These are phyloP conservation scores for Hymenopus coronatus DNA, from an alignment of 2,888 invertebrate species.

Conservation along the genomic window DNA sequence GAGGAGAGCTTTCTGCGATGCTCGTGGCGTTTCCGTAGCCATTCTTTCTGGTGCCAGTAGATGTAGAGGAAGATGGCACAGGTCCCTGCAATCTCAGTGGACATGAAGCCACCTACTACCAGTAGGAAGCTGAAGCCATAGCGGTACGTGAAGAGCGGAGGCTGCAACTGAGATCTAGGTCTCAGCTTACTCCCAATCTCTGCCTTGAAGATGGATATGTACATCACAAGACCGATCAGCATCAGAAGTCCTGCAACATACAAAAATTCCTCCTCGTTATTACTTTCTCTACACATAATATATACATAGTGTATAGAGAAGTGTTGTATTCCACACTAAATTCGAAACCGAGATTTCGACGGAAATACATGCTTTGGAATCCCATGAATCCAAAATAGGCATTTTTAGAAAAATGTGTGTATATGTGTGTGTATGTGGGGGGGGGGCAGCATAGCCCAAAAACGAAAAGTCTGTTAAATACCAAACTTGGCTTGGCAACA, in stretches of 20 bases:
- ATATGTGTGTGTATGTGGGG: too few relatives aligned
- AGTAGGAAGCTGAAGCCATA: conserved; percentile 88
- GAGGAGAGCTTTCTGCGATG: conserved; percentile 30
- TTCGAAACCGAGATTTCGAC: too few relatives aligned
- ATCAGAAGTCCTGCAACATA: conserved; percentile 73
- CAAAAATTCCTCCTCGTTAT: background rate
- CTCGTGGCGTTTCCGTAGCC: conserved; percentile 46
- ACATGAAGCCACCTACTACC: conserved; percentile 79
- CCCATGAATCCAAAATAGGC: too few relatives aligned
- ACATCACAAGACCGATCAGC: conserved; percentile 88
- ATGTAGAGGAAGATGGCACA: conserved; percentile 85
- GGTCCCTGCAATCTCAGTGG: conserved; percentile 81
- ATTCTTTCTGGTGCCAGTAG: conserved; percentile 70
- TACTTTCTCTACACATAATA: too few relatives aligned
- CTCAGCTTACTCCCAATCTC: conserved; percentile 85
- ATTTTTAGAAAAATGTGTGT: too few relatives aligned
- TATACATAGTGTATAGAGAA: too few relatives aligned
- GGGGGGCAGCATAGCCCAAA: too few relatives aligned
- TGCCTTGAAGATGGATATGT: conserved; percentile 88
- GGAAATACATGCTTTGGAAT: too few relatives aligned
- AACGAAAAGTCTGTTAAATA: too few relatives aligned
- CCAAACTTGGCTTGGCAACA: too few relatives aligned
- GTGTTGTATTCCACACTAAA: too few relatives aligned
- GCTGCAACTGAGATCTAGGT: conserved; percentile 70
- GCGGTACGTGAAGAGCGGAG: conserved; percentile 77